Conservation (phyloP, 1,140 invertebrate species). For the Neuroterus valhalla region DNA sequence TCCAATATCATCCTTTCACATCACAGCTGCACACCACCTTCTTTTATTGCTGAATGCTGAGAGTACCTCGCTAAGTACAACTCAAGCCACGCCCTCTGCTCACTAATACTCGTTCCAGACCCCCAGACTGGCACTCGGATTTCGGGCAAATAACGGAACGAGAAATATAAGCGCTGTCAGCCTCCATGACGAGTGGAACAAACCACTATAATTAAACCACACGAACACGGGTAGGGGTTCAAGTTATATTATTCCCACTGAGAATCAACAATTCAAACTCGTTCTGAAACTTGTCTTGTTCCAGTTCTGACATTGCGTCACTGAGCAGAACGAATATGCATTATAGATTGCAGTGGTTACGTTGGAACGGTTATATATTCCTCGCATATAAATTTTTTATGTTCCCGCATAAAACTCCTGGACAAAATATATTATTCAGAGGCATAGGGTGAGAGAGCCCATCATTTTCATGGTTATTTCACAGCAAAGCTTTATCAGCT, state of each 20-base stretch:
- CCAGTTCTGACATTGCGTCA: slow-evolving; percentile 18
- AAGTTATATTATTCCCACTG: neutral
- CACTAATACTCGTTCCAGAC: slow-evolving; percentile 25
- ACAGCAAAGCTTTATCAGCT: neutral
- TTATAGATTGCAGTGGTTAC: neutral
- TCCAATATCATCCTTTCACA: slow-evolving; percentile 7
- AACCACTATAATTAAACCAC: slow-evolving; percentile 23
- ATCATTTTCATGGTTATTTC: slow-evolving; percentile 4
- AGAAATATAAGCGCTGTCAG: slow-evolving; percentile 24
- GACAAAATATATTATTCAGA: slow-evolving; percentile 1
- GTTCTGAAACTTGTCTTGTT: slow-evolving; percentile 24
- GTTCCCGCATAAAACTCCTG: neutral
- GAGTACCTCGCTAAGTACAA: neutral
- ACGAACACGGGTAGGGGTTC: neutral
- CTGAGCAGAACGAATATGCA: neutral
- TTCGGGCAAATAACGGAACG: slow-evolving; percentile 28
- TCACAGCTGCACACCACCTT: neutral
- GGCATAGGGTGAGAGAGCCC: neutral
- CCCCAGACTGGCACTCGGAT: neutral
- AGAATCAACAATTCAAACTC: slow-evolving; percentile 7
- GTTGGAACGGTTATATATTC: neutral
- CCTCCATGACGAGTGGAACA: slow-evolving; percentile 24
- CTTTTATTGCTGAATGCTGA: neutral
- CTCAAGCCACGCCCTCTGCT: slow-evolving; percentile 21
- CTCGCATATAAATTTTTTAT: neutral